Evolutionary conservation across 2,888 invertebrate species (phyloP).

Genomic region (Harpagoxenus sublaevis): DNA sequence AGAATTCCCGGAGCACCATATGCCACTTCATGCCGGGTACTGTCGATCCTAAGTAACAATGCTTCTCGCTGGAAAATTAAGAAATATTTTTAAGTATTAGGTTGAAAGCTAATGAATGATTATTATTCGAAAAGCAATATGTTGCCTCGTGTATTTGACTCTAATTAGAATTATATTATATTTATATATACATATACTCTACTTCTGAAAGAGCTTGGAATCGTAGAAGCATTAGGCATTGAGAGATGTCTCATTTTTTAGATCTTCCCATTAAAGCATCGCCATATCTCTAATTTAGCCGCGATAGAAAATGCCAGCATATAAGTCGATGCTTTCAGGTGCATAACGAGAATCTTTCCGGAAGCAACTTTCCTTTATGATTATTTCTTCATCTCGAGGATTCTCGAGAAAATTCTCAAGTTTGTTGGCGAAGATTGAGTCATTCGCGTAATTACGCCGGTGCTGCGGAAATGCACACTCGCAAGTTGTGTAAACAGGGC

Average conservation of each 20-base stretch:
- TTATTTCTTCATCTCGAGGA: slow-evolving; percentile 48
- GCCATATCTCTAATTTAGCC: neutral
- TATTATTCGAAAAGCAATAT: neutral
- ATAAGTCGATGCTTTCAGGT: neutral
- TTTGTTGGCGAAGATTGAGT: slow-evolving; percentile 41
- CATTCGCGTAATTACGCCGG: slow-evolving; percentile 62
- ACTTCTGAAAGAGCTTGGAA: neutral
- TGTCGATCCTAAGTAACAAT: neutral
- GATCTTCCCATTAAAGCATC: neutral
- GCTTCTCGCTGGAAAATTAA: neutral
- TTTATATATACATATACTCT: neutral
- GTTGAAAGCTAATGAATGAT: neutral
- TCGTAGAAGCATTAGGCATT: neutral
- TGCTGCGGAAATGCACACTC: slow-evolving; percentile 36
- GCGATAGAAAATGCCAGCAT: slow-evolving; percentile 8
- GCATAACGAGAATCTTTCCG: slow-evolving; percentile 26
- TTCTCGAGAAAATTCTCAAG: slow-evolving; percentile 55
- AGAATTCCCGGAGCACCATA: slow-evolving; percentile 29
- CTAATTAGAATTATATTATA: neutral
- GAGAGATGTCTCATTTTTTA: neutral
- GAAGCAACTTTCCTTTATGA: slow-evolving; percentile 37
- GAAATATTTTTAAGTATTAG: neutral
- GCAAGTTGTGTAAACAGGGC: slow-evolving; percentile 40
- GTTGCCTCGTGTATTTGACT: neutral
- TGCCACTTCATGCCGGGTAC: slow-evolving; percentile 41